Base-by-base conservation (phyloP, 2,797 vertebrate genomes). In the Protonibea diacanthus region DNA sequence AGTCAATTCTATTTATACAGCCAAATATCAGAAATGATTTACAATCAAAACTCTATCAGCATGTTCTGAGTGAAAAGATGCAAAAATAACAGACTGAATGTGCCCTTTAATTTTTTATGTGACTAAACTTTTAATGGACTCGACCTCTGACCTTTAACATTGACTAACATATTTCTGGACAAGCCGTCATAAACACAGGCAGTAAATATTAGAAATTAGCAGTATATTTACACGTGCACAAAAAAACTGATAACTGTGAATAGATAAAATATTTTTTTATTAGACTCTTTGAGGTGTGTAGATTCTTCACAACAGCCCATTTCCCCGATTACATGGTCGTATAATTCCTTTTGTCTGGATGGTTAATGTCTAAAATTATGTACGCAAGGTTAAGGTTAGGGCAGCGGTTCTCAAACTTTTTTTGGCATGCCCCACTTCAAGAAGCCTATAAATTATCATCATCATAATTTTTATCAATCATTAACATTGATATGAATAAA, bases 141-240 rank as follows among this genome's bases (percentile, higher is more conserved):
- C 14, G 61, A 62, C 82, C 71, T 59, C 66, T 29, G 67, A 77
- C 57, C 73, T 4, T 57, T 73, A 66, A 81, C 79, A 71, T 68
- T 38, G 4, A 27, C 33, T 38, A 6, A 69, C 12, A 44, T 33
- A 7, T 61, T 27, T 21, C 25, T 63, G 49, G 20, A 70, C 47
- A 58, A 53, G 40, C 38, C 66, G 33, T 40, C 15, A 59, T 10
- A 6, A 53, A 45, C 29, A 33, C 29, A 33, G 29, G 1, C 29
- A 33, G 1, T 33, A 33, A 33, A 33, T 33, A 21, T 48, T 20
- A 60, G 33, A 15, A 6, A 25, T 52, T 9, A 4, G n/a, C 21
- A 17, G 33, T 47, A 10, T 55, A 40, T 57, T 47, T 63, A 56
- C 48, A 67, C 33, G 51, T 3, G 20, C 9, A 29, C 25, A 6